These are phyloP conservation scores for Strix uralensis DNA, from an alignment of 2,113 vertebrate species.

Conservation along the genomic window DNA sequence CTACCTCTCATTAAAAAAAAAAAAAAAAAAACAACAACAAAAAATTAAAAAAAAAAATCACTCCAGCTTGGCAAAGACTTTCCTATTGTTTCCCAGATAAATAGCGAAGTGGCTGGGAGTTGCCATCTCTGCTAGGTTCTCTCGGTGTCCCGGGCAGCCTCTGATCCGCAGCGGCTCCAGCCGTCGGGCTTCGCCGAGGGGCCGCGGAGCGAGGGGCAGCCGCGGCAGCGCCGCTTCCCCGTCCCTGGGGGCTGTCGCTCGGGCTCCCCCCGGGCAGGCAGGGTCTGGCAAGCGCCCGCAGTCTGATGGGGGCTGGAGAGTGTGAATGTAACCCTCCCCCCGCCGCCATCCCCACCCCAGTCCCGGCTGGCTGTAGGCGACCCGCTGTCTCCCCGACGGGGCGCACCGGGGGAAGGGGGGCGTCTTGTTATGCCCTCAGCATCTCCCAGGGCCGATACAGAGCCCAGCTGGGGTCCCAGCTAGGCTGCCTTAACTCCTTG, in stretches of 20 bases:
- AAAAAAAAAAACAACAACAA: no score
- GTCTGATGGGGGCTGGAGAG: neutral
- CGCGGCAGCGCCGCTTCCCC: neutral
- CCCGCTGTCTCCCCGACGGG: neutral
- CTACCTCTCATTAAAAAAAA: neutral
- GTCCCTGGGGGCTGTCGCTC: neutral
- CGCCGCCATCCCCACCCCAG: accelerated
- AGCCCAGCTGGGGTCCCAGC: neutral
- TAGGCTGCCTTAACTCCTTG: neutral
- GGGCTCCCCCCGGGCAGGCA: neutral
- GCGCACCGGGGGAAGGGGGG: accelerated
- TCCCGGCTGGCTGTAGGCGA: neutral
- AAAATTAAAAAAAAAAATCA: no score
- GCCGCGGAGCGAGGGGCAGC: neutral
- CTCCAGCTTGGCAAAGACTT: conserved; percentile 17
- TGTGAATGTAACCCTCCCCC: neutral
- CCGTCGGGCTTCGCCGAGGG: neutral
- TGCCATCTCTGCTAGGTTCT: neutral
- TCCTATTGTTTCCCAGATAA: conserved; percentile 47
- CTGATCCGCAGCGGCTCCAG: neutral
- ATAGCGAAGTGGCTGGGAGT: neutral
- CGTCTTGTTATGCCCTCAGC: neutral
- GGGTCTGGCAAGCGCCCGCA: neutral
- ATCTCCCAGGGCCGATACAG: neutral
- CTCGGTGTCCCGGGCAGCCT: neutral